phyloP scores from a whole-genome alignment of 2,797 vertebrate genomes.

The Phoeniculus purpureus region DNA sequence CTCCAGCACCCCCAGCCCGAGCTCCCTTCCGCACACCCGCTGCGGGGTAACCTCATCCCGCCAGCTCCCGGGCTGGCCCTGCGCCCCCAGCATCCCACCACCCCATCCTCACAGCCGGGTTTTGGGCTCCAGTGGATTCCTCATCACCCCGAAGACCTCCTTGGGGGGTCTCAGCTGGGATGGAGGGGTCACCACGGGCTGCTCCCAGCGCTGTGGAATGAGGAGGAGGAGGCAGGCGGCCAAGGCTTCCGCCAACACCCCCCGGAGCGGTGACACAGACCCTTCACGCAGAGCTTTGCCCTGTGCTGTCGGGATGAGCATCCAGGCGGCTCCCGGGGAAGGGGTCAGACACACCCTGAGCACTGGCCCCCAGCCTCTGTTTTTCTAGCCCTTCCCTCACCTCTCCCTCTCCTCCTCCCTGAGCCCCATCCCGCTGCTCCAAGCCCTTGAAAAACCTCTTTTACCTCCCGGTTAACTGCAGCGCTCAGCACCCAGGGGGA shows the following conservation, averaged over 20 bases:
- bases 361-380: not conserved
- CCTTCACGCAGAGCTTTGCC: not conserved
- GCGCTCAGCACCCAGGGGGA: not conserved
- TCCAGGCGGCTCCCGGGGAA: not conserved
- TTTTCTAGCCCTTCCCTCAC: constrained; percentile 65
- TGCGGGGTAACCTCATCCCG: not conserved
- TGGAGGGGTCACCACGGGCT: accelerated
- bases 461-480: not conserved
- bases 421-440: not conserved
- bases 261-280: not conserved
- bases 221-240: not conserved
- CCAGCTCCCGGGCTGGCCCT: not conserved
- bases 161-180: not conserved
- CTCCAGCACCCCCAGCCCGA: not conserved
- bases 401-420: not conserved
- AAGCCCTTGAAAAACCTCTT: not conserved
- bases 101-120: not conserved
- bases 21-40: not conserved
- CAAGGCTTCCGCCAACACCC: not conserved
- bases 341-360: not conserved
- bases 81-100: not conserved
- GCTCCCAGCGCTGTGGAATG: accelerated
- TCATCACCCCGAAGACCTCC: not conserved
- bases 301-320: not conserved
- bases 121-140: not conserved